A percentile compares a stretch with the other conserved stretches of the same genome.
Conservation (phyloP, 1,140 invertebrate genomes). For the Drosophila chauvacae region DNA sequence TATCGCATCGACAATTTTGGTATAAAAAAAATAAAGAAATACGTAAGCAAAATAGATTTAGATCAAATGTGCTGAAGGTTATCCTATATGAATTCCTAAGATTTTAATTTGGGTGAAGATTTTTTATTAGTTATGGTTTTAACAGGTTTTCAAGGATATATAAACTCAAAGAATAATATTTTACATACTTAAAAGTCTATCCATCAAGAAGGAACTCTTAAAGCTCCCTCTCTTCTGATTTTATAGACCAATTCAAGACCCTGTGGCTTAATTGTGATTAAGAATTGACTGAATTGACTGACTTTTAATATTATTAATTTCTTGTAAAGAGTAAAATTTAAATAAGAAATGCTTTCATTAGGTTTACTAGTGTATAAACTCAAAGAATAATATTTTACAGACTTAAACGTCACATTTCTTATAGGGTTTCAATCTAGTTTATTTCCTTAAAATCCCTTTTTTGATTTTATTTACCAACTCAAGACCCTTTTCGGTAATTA, state of each 20-base stretch:
- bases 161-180: neutral
- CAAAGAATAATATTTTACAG: neutral
- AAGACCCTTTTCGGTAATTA: neutral
- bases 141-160: neutral
- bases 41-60: slow-evolving; percentile 13
- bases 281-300: neutral
- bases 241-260: neutral
- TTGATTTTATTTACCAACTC: slow-evolving; percentile 11
- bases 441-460: neutral
- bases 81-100: neutral
- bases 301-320: neutral
- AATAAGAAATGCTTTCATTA: no score
- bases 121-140: no score
- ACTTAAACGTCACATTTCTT: neutral
- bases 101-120: no score
- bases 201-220: no score
- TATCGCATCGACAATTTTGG: slow-evolving; percentile 83
- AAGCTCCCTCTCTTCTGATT: slow-evolving; percentile 16
- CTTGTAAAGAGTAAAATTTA: no score
- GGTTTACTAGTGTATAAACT: neutral
- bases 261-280: neutral
- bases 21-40: slow-evolving; percentile 40
- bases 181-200: neutral
- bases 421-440: neutral
- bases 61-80: slow-evolving; percentile 65